Percentiles rank a stretch among this genome's conserved stretches.
These are phyloP conservation scores for Cryptoprocta ferox DNA, from an alignment of 2,797 vertebrate species.

Conservation along the genomic window DNA sequence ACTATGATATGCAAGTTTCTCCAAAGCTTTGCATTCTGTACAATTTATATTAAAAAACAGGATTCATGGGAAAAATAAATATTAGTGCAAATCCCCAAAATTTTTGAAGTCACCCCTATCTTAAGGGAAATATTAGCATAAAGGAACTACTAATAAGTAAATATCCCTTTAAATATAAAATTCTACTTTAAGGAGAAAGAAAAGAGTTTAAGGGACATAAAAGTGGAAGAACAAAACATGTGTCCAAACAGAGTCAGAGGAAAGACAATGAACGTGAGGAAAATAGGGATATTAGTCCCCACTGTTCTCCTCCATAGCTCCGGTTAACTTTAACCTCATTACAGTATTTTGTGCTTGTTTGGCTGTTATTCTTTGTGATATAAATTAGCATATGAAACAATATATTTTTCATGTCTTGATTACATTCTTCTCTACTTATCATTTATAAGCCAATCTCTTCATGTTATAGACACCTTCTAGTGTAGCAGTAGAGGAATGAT, in stretches of 20 bases:
- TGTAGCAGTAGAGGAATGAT: not conserved
- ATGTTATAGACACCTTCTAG: not conserved
- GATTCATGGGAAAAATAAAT: not conserved
- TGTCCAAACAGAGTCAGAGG: not conserved
- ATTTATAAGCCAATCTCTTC: not conserved
- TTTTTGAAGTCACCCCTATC: not conserved
- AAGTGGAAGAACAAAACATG: not conserved
- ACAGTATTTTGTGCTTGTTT: not conserved
- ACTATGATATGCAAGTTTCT: not conserved
- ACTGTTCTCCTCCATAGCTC: fast-evolving
- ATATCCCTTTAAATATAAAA: not conserved
- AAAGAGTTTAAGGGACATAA: not conserved
- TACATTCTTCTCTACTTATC: not conserved
- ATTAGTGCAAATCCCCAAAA: not conserved
- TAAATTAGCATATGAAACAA: not conserved
- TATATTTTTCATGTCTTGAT: not conserved
- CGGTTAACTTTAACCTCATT: not conserved
- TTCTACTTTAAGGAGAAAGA: not conserved
- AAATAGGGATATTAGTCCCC: fast-evolving
- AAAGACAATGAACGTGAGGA: not conserved
- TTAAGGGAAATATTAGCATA: not conserved
- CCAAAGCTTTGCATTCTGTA: not conserved
- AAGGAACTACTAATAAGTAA: not conserved
- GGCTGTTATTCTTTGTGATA: not conserved
- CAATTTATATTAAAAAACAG: not conserved